Evolutionary conservation across 2,113 vertebrate genomes (phyloP), one percentile per base, ranked within the genome.

Genomic region (Rhabdornis inornatus): DNA sequence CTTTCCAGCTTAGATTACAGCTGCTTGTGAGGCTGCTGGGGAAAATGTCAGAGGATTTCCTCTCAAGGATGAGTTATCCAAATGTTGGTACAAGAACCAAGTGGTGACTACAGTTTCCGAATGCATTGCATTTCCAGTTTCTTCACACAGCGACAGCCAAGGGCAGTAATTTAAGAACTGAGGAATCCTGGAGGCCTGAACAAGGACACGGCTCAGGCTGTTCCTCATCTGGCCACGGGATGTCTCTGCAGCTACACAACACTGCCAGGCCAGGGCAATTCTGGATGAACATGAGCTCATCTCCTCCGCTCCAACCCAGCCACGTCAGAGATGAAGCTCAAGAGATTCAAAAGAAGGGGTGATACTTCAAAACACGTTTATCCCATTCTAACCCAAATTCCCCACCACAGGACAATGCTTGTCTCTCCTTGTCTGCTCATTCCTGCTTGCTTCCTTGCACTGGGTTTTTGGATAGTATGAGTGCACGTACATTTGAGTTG

Each of bases 201-300:
- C 39, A 66, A 79, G 63, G 59, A 53, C 55, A n/a, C 0, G 0
- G 59, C 28, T 69, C 49, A 33, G 47, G 59, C 70, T 83, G 39
- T 96, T 95, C 94, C 75, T 81, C 82, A 13, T 63, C 16, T 3
- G 17, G 82, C 96, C 96, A 93, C 79, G 2, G 79, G 95, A 90
- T 93, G 95, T 96, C 96, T 74, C 92, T 18, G 5, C 42, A 74
- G 75, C 84, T 25, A 80, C 75, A 87, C 70, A 45, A 11, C 80
- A 42, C 23, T 10, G 21, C 64, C 47, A n/a, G 50, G 64, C 55
- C 1, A 2, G 22, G 63, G 53, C 35, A 83, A 44, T 8, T 21
- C 64, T 6, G 35, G 4, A 25, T 7, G 10, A 70, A 71, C 61
- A 16, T 1, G 1, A 23, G 47, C 55, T 87, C 69, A 39, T 60